These are phyloP conservation scores for Drosophila anomelani DNA, from an alignment of 2,888 invertebrate genomes.

Conservation along the genomic window DNA sequence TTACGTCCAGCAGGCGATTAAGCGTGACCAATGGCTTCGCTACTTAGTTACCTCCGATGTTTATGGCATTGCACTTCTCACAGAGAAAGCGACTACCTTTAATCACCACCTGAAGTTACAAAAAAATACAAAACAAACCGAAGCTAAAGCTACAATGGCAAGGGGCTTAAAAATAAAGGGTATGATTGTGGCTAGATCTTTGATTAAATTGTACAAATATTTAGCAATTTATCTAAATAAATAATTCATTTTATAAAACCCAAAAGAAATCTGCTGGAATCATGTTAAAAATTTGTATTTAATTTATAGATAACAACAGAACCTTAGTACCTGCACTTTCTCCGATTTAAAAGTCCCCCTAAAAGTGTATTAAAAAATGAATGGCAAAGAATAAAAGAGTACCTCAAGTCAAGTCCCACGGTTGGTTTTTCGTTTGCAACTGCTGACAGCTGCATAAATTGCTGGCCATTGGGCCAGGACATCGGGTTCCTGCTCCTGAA, in stretches of 20 bases:
- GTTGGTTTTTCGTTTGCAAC: conserved; percentile 22
- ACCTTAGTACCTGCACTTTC: neutral
- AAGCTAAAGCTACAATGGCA: neutral
- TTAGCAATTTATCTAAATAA: neutral
- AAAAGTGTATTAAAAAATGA: conserved; percentile 7
- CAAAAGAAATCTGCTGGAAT: no score
- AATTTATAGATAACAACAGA: neutral
- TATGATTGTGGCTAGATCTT: no score
- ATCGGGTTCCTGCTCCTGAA: conserved; percentile 1
- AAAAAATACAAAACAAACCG: neutral
- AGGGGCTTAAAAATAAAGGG: no score
- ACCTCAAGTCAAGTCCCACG: conserved; percentile 22
- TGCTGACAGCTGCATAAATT: conserved; percentile 68
- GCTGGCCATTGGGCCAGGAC: conserved; percentile 24
- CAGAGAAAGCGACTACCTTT: conserved; percentile 63
- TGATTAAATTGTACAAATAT: neutral
- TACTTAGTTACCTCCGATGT: conserved; percentile 52
- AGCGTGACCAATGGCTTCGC: conserved; percentile 75
- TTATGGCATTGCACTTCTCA: conserved; percentile 51
- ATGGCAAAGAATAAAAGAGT: neutral
- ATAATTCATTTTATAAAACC: no score
- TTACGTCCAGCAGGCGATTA: conserved; percentile 64
- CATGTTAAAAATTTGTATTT: neutral
- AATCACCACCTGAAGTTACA: conserved; percentile 54
- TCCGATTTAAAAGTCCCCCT: neutral